Conservation (phyloP, 2,888 invertebrate genomes). For the Didymodactylos carnosus region DNA sequence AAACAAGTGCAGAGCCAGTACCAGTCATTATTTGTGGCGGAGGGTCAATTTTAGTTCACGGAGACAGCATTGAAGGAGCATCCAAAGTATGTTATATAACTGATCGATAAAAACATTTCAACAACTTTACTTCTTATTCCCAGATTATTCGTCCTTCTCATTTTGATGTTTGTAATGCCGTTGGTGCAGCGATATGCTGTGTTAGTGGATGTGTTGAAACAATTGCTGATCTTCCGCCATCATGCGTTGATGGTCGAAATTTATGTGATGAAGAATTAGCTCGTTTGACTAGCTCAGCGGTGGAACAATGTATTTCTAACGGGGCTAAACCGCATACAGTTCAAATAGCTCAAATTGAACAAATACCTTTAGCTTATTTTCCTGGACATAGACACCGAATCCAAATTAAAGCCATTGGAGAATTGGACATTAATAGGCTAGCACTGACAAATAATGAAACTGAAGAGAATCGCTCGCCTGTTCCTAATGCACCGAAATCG, state of each 20-base stretch:
- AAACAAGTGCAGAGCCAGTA: conserved; percentile 19
- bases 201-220: conserved; percentile 22
- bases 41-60: conserved; percentile 23
- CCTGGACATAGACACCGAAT: conserved; percentile 24
- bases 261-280: background rate
- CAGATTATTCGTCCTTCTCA: background rate
- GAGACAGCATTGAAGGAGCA: background rate
- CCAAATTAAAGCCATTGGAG: conserved; percentile 24
- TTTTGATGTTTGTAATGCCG: conserved; percentile 25
- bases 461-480: too few species aligned
- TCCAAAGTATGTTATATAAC: background rate
- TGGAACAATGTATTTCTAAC: background rate
- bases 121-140: background rate
- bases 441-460: background rate
- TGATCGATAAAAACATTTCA: background rate
- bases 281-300: background rate
- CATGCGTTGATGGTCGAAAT: conserved; percentile 15
- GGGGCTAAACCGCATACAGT: conserved; percentile 14
- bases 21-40: conserved; percentile 27
- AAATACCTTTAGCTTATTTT: conserved; percentile 23
- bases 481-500: background rate
- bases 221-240: conserved; percentile 19
- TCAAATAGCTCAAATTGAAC: conserved; percentile 16
- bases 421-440: conserved; percentile 17
- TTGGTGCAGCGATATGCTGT: conserved; percentile 29